Evolutionary conservation across 2,888 invertebrate genomes (phyloP), one percentile per base, ranked within the genome.

Genomic region (Priocnemis perturbator): DNA sequence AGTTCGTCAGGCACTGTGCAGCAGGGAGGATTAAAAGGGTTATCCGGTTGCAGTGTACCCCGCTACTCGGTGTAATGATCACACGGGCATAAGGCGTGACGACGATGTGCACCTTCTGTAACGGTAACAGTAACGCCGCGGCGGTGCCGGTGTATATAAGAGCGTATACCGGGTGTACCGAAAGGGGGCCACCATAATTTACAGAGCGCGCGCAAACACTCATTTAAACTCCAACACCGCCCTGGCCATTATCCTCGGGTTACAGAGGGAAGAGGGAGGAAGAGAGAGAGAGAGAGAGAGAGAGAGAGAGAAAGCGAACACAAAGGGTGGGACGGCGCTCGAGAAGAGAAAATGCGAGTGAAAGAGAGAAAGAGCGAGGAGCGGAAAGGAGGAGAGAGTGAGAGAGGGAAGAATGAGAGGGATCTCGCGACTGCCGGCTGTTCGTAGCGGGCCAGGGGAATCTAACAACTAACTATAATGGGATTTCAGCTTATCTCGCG

Each of bases 401-500:
- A 2, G 23, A 23, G 20, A 21, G 3, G 3, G 58, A 45, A 20
- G 14, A 4, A 58, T 11, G 21, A 44, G 30, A 17, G 23, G 30
- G 44, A 52, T 21, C 50, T 19, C 50, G 64, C 52, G 44, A 53
- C 61, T 67, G 50, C 53, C 53, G 64, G 74, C 65, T 64, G 67
- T 71, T 78, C 71, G 55, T 45, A 47, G 48, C 55, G 19, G 58
- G 66, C 62, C 65, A 72, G 74, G 82, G 69, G 78, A 82, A 84
- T 84, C 83, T 83, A 77, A 83, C 83, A 80, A 82, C 83, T 77
- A 84, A 85, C 82, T 82, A 81, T 87, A 87, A 86, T 87, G 83
- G 86, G 86, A 81, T 87, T 87, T 84, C 75, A 77, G 86, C 83
- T 87, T 86, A 87, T 87, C 87, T 84, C 71, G 58, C 67, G 61